phyloP scores from a whole-genome alignment of 2,113 vertebrate genomes.

The Scalopus aquaticus region DNA sequence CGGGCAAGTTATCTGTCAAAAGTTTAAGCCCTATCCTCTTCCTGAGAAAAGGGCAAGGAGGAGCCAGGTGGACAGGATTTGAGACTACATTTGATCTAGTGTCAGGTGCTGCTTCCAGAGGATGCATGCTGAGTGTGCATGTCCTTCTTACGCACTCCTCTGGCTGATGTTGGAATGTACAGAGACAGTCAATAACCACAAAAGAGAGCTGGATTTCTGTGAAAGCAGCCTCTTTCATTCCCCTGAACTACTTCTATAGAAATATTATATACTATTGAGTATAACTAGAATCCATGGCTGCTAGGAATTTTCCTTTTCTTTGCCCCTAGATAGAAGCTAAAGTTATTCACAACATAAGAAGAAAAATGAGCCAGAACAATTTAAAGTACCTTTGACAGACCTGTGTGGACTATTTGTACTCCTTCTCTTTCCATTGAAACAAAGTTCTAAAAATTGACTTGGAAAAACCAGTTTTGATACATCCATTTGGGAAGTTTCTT shows the following conservation, averaged over 20 bases:
- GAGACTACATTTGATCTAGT: background rate
- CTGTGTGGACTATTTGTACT: conserved; percentile 71
- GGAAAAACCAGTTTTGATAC: conserved; percentile 27
- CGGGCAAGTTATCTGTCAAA: background rate
- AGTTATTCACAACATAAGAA: conserved; percentile 54
- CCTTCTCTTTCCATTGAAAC: conserved; percentile 72
- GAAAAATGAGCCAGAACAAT: conserved; percentile 61
- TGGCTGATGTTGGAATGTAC: conserved; percentile 8
- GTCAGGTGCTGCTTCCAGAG: background rate
- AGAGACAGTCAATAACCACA: conserved; percentile 56
- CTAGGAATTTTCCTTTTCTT: conserved; percentile 62
- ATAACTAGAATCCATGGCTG: conserved; percentile 41
- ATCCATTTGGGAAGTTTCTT: conserved; percentile 47
- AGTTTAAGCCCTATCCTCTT: background rate
- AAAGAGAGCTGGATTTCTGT: conserved; percentile 48
- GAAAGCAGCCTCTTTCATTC: conserved; percentile 45
- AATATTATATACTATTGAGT: conserved; percentile 22
- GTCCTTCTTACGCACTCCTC: background rate
- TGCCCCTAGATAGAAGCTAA: conserved; percentile 50
- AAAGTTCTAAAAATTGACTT: conserved; percentile 73
- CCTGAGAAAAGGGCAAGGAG: background rate
- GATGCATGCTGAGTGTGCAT: background rate
- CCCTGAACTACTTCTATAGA: conserved; percentile 60
- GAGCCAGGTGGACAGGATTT: background rate
- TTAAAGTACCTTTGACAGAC: conserved; percentile 66